Evolutionary conservation across 2,888 invertebrate species (phyloP).

Genomic region (Pristionchus mayeri): DNA sequence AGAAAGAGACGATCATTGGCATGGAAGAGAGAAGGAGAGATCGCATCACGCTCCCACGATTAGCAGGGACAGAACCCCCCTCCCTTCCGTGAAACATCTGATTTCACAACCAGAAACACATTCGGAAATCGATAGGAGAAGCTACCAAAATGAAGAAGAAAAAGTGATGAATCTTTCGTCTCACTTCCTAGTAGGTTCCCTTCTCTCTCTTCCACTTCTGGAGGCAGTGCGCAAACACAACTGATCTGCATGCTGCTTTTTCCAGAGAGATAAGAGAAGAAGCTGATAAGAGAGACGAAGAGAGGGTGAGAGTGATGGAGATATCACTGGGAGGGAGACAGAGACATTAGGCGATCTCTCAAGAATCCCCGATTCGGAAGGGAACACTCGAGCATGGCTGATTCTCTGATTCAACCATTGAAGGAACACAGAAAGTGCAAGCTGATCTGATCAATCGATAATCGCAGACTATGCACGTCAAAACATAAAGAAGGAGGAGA

Average conservation of each 20-base stretch:
- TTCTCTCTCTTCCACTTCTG: slow-evolving; percentile 21
- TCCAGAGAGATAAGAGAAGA: background rate
- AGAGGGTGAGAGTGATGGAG: background rate
- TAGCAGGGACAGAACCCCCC: background rate
- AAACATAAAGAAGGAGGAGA: background rate
- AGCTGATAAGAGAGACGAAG: slow-evolving; percentile 16
- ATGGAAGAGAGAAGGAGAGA: slow-evolving; percentile 4
- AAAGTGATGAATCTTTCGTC: background rate
- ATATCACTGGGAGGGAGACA: slow-evolving; percentile 17
- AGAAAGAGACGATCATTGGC: slow-evolving; percentile 14
- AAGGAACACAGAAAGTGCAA: background rate
- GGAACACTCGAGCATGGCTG: background rate
- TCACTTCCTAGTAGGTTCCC: background rate
- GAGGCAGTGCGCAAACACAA: slow-evolving; percentile 28
- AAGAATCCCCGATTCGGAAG: slow-evolving; percentile 38
- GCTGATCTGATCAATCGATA: background rate
- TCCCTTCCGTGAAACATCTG: background rate
- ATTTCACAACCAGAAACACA: slow-evolving; percentile 7
- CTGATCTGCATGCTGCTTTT: slow-evolving; percentile 41
- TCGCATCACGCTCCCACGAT: slow-evolving; percentile 24
- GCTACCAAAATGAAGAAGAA: background rate
- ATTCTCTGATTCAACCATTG: background rate
- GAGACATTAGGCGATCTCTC: background rate
- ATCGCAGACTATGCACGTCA: background rate
- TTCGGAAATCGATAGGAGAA: background rate